Evolutionary conservation across 2,113 vertebrate species (phyloP), one percentile per base, ranked within the genome.

Genomic region (Ursus arctos): DNA sequence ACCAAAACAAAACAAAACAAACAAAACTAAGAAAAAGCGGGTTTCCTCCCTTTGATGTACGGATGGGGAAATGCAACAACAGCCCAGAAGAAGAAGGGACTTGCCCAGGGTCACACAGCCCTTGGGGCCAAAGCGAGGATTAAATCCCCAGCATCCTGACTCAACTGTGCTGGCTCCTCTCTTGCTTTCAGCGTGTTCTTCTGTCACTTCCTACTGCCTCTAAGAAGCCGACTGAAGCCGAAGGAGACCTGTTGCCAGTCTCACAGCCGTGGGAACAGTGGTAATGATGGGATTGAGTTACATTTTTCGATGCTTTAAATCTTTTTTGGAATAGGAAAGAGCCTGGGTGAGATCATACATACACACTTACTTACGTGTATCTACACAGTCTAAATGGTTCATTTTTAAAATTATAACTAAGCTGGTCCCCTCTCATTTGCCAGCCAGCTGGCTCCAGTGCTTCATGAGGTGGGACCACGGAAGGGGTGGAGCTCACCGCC

Each of bases 261-360:
- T 57, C 43, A 24, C 4, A 49, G 59, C 28, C 81, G 14, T 86
- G 67, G 95, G 57, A 40, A 61, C 88, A 40, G 33, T 59, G n/a
- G 49, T 80, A 49, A 79, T 28, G 40, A 69, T 95, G 31, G 59
- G 67, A 59, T 6, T 16, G 21, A 86, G 59, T 53, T 83, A 82
- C 47, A 49, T 51, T 93, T 94, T 72, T 84, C 69, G 40, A 84
- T 63, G n/a, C 40, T 93, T 91, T 51, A 47, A 88, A 94, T 91
- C 49, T 4, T 96, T 65, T 94, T 53, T 47, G 83, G 43, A 87
- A 82, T 28, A 89, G 53, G 40, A 96, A 97, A 69, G 72, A 49
- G 16, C 47, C 6, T 33, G 26, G 11, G 8, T 36, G 86, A 92
- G 80, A 79, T 55, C 59, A 79, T 7, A 61, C 28, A n/a, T 72